Base-by-base conservation (phyloP, 2,888 invertebrate species). In the Spodoptera littoralis region DNA sequence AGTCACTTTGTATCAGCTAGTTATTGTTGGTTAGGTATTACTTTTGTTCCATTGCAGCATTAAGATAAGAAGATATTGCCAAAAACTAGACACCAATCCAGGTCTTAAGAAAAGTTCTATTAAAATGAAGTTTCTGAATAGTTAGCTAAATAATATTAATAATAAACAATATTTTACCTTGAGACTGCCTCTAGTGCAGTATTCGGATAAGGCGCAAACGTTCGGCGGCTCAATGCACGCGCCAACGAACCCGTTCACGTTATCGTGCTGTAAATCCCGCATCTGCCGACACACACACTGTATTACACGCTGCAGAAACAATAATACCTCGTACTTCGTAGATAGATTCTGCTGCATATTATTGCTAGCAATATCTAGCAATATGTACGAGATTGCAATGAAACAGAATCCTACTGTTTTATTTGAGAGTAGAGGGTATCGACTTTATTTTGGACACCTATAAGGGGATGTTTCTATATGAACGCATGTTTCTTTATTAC, bases 151-250 rank as follows among this genome's bases (percentile, higher is more conserved):
- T 48, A 43, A 52, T 13, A 6, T 18, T 8, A 13, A 49, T 48
- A 43, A 52, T 13, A 6, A 30, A 24, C 12, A 43, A 3, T 61
- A 47, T 60, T 44, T 90, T 94, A 97, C 99, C 96, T 98, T 98
- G 68, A 99, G 96, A 86, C 98, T 98, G 57, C 98, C 98, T 67
- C 98, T 95, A 12, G 97, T 97, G 89, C 98, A 98, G 89, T 98
- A 98, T 86, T 98, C 97, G 0, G 98, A 97, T 54, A 98, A 96
- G 76, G 98, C 97, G 90, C 98, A 98, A 82, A 98, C 97, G 85
- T 98, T 97, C 0, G 98, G 98, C 2, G 98, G 97, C 83, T 98
- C 98, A 12, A 98, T 97, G 85, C 98, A 98, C 12, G 98, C 98
- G 52, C 98, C 98, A 70, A 98, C 97, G 84, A 98, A 98, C 12